Conservation (phyloP, 1,140 invertebrate species). For the Aphaenogaster rudis region DNA sequence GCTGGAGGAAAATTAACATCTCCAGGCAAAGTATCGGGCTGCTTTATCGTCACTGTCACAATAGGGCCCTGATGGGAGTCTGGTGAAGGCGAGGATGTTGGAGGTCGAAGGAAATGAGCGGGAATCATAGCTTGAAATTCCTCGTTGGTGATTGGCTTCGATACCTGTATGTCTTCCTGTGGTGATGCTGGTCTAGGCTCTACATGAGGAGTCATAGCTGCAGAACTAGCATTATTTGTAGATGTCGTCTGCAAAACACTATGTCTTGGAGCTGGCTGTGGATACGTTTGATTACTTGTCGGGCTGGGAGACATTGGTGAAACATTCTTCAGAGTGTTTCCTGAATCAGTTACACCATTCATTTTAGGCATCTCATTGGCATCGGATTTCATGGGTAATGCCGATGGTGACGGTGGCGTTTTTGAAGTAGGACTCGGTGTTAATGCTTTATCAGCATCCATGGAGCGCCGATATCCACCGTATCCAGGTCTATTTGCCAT, state of each 20-base stretch:
- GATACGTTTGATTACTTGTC: slow-evolving; percentile 73
- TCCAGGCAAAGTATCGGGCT: slow-evolving; percentile 88
- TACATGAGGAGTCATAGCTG: slow-evolving; percentile 61
- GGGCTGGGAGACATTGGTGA: slow-evolving; percentile 61
- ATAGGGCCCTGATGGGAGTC: slow-evolving; percentile 87
- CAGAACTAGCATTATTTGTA: slow-evolving; percentile 63
- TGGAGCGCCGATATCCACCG: slow-evolving; percentile 88
- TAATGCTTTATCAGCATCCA: slow-evolving; percentile 86
- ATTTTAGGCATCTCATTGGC: slow-evolving; percentile 83
- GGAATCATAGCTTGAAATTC: slow-evolving; percentile 98
- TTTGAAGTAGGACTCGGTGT: slow-evolving; percentile 81
- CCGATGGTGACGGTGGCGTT: slow-evolving; percentile 77
- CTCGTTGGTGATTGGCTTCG: slow-evolving; percentile 95
- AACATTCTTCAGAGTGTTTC: slow-evolving; percentile 60
- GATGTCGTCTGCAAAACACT: slow-evolving; percentile 78
- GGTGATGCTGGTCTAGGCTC: slow-evolving; percentile 78
- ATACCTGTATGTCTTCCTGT: slow-evolving; percentile 88
- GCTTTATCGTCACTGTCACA: slow-evolving; percentile 92
- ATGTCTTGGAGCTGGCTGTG: slow-evolving; percentile 85
- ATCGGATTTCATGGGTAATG: slow-evolving; percentile 69
- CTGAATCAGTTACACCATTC: slow-evolving; percentile 82
- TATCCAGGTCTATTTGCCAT: slow-evolving; percentile 92
- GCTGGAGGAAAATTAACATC: slow-evolving; percentile 92
- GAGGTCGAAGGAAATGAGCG: slow-evolving; percentile 92
- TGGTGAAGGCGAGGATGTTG: slow-evolving; percentile 87